Percentiles rank a stretch among this genome's conserved stretches.
These are phyloP conservation scores for Daphoenositta chrysoptera DNA, from an alignment of 2,113 vertebrate genomes.

Conservation along the genomic window DNA sequence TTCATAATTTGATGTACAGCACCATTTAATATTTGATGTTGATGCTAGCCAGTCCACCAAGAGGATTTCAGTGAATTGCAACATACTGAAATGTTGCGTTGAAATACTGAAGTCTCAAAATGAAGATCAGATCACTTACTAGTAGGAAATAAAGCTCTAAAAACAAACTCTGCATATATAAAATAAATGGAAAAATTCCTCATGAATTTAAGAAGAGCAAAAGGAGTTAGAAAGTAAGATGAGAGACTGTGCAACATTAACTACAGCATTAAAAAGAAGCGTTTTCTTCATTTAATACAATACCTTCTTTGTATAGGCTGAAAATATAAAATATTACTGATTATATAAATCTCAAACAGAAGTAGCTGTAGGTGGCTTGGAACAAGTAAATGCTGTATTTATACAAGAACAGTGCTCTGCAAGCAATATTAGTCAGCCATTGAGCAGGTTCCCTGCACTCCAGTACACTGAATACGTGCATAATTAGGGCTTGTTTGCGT, in stretches of 20 bases:
- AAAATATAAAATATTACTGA: background rate
- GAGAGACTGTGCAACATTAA: background rate
- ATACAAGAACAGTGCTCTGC: background rate
- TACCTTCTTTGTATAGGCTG: background rate
- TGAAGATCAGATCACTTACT: background rate
- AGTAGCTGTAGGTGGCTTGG: constrained; percentile 20
- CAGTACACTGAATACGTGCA: background rate
- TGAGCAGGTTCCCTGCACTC: constrained; percentile 21
- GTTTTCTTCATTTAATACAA: background rate
- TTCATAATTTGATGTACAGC: background rate
- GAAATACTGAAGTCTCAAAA: background rate
- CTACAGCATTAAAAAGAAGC: background rate
- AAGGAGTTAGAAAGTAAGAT: background rate
- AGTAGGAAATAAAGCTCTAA: background rate
- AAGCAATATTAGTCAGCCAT: constrained; percentile 30
- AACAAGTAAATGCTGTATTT: constrained; percentile 31
- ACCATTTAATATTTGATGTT: background rate
- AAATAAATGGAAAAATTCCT: background rate
- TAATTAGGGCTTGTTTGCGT: constrained; percentile 23
- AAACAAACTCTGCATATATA: background rate
- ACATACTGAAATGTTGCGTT: background rate
- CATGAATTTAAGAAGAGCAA: background rate
- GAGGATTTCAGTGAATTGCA: background rate
- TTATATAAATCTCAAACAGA: constrained; percentile 13
- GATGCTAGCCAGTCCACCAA: background rate